phyloP scores from a whole-genome alignment of 2,888 invertebrate genomes.

The Meiosimyza platycephala region DNA sequence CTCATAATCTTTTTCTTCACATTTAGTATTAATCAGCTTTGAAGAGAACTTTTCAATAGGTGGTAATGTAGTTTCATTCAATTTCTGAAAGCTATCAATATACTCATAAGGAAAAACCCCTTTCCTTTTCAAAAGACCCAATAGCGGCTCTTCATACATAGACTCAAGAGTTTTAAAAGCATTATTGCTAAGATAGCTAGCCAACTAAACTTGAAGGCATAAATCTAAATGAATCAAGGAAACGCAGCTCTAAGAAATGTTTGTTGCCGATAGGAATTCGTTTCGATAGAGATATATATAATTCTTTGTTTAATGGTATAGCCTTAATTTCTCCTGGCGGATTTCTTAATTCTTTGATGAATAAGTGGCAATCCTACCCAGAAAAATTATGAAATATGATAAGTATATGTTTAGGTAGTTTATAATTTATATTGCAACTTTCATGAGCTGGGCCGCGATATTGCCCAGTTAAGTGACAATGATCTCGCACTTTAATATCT shows the following conservation, averaged over 20 bases:
- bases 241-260: neutral
- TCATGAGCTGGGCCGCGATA: constrained; percentile 36
- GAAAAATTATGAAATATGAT: constrained; percentile 32
- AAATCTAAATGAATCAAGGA: constrained; percentile 31
- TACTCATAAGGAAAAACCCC: neutral
- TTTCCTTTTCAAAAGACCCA: neutral
- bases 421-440: too few species aligned
- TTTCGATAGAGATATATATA: neutral
- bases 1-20: neutral
- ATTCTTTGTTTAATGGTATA: constrained; percentile 32
- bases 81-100: neutral
- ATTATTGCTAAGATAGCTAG: constrained; percentile 15
- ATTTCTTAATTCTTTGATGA: constrained; percentile 27
- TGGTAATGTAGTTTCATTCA: neutral
- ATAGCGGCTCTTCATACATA: neutral
- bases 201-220: constrained; percentile 31
- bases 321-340: constrained; percentile 30
- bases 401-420: constrained; percentile 12
- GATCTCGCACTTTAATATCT: constrained; percentile 7
- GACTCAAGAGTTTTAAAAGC: neutral
- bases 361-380: constrained; percentile 32
- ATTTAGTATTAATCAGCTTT: neutral
- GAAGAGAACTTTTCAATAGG: neutral
- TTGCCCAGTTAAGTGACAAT: constrained; percentile 35
- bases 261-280: too few species aligned